Conservation (phyloP, 2,888 invertebrate species). For the Agriopis marginaria region DNA sequence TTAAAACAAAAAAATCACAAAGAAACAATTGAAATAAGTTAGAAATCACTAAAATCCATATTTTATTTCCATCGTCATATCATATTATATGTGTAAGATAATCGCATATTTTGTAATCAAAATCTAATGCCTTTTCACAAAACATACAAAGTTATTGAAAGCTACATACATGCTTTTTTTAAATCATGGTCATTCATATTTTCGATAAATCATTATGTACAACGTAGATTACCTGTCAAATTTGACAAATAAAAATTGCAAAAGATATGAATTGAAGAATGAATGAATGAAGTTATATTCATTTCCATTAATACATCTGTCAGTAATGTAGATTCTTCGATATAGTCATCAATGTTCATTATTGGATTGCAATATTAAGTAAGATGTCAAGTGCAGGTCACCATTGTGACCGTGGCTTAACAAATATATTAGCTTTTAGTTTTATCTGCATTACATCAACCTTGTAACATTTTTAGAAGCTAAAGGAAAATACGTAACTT, state of each 20-base stretch:
- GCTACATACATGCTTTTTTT: not conserved
- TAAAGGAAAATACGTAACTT: not conserved
- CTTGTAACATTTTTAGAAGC: constrained; percentile 3
- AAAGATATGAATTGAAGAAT: constrained; percentile 13
- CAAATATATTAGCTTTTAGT: not conserved
- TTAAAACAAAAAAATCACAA: too few species aligned
- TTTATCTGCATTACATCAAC: not conserved
- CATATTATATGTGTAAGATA: not conserved
- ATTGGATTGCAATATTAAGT: constrained; percentile 9
- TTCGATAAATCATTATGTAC: constrained; percentile 13
- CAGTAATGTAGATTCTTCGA: constrained; percentile 19
- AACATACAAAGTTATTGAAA: constrained; percentile 10
- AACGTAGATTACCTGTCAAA: constrained; percentile 15
- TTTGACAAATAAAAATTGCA: constrained; percentile 20
- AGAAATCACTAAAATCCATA: too few species aligned
- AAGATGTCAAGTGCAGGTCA: constrained; percentile 15
- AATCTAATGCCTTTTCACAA: not conserved
- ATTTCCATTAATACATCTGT: constrained; percentile 19
- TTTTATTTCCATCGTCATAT: too few species aligned
- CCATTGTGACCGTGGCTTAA: constrained; percentile 3
- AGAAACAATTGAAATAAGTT: too few species aligned
- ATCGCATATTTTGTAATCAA: not conserved
- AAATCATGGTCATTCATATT: constrained; percentile 18
- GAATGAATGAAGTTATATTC: constrained; percentile 11
- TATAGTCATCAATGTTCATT: constrained; percentile 13